phyloP scores from a whole-genome alignment of 2,888 invertebrate species.

The Macaria liturata region DNA sequence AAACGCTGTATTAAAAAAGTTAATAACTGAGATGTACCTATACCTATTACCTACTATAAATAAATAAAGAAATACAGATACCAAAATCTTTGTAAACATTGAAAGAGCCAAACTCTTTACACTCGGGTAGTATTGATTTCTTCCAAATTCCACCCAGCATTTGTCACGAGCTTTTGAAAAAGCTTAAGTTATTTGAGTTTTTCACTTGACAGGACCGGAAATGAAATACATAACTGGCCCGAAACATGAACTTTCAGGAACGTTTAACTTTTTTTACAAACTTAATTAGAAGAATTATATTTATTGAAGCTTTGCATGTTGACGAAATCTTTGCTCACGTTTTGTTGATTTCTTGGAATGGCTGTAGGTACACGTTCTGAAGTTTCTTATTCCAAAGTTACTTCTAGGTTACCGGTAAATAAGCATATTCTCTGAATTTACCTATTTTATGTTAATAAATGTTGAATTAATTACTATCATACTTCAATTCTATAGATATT shows the following conservation, averaged over 20 bases:
- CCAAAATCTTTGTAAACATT: too few relatives aligned
- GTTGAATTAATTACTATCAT: too few relatives aligned
- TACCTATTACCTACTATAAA: too few relatives aligned
- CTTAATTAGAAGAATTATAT: slow-evolving; percentile 12
- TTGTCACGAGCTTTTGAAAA: slow-evolving; percentile 10
- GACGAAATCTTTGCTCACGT: background rate
- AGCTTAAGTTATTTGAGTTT: slow-evolving; percentile 10
- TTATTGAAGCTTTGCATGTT: slow-evolving; percentile 16
- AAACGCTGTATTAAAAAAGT: too few relatives aligned
- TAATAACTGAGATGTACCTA: too few relatives aligned
- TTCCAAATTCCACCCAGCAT: background rate
- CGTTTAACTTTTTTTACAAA: slow-evolving; percentile 11
- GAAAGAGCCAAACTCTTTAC: background rate
- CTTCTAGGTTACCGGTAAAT: too few relatives aligned
- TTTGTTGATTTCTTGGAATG: slow-evolving; percentile 1
- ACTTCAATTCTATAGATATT: too few relatives aligned
- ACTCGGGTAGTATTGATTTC: background rate
- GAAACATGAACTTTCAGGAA: slow-evolving; percentile 15
- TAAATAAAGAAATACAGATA: too few relatives aligned
- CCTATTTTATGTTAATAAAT: too few relatives aligned
- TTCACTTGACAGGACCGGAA: slow-evolving; percentile 24
- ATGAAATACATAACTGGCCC: slow-evolving; percentile 17
- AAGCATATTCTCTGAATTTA: too few relatives aligned
- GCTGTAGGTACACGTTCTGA: too few relatives aligned
- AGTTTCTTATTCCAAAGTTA: too few relatives aligned